Evolutionary conservation across 2,888 invertebrate species (phyloP), one percentile per base, ranked within the genome.

Genomic region (Maniola hyperantus): DNA sequence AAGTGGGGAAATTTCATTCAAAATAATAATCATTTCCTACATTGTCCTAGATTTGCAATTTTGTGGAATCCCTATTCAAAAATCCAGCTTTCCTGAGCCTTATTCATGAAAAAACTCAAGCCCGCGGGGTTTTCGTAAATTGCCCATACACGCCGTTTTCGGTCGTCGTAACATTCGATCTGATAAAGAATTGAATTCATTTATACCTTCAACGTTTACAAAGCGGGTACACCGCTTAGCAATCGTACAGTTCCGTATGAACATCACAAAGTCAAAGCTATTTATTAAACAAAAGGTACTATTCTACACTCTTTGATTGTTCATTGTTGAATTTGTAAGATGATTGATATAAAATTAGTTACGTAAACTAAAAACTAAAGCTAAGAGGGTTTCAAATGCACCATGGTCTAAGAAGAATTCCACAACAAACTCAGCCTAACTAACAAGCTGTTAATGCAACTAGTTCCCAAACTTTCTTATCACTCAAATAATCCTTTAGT

Each of bases 161-260:
- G 79, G 80, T 59, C 76, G 66, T 72, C 73, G 74, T 75, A 79
- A 78, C 78, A 81, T 78, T 75, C 77, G 72, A 77, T 77, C 75
- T 74, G 83, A 84, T 83, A 83, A 83, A 75, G 79, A 77, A 78
- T 79, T 77, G 75, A 81, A 83, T 81, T 76, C 75, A 77, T 78
- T 77, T 74, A 76, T 71, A 50, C 59, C 53, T 58, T 64, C 60
- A 60, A 55, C 62, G 63, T 70, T 63, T 70, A 69, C 65, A 69
- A 69, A 66, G 66, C 64, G 66, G 68, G 6, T 15, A 42, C 57
- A 13, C 42, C 39, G 42, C 42, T 42, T 39, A 57, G 57, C 6
- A 26, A 57, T 18, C 42, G 11, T 57, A 57, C 57, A 42, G 55
- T 39, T 55, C 1, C 46, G 8, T 8, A n/a, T n/a, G 5, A 46